A percentile compares a stretch with the other conserved stretches of the same genome.
Conservation (phyloP, 2,888 invertebrate genomes). For the Hydriomena furcata region DNA sequence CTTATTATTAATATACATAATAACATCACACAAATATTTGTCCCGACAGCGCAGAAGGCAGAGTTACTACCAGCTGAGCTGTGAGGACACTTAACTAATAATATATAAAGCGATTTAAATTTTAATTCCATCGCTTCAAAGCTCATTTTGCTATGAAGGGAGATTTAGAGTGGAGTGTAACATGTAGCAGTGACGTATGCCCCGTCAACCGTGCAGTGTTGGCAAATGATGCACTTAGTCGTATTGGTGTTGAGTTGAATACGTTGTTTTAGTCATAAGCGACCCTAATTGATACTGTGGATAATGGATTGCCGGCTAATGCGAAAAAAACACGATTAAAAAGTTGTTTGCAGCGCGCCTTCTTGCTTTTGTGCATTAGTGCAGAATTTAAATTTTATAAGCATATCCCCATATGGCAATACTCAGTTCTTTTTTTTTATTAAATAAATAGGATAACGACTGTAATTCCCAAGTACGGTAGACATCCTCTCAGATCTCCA, state of each 20-base stretch:
- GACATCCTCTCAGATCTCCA: too few species aligned
- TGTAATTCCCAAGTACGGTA: too few species aligned
- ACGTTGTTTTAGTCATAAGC: conserved; percentile 47
- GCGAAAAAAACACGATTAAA: conserved; percentile 47
- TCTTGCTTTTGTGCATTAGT: neutral
- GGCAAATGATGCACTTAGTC: conserved; percentile 65
- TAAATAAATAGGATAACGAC: too few species aligned
- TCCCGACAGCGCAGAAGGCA: too few species aligned
- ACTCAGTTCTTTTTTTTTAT: too few species aligned
- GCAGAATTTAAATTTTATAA: neutral
- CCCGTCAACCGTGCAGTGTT: conserved; percentile 42
- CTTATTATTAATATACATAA: too few species aligned
- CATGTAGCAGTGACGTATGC: conserved; percentile 34
- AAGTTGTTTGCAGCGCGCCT: conserved; percentile 31
- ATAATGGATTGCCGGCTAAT: conserved; percentile 52
- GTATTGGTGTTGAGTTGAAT: conserved; percentile 57
- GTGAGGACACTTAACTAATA: too few species aligned
- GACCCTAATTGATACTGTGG: conserved; percentile 50
- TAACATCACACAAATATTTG: too few species aligned
- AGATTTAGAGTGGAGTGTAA: neutral
- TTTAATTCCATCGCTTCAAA: neutral
- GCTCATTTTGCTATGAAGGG: conserved; percentile 2
- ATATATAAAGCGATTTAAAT: too few species aligned
- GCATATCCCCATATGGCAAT: too few species aligned
- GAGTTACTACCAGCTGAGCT: too few species aligned